A percentile compares a stretch with the other conserved stretches of the same genome.
Evolutionary conservation across 1,140 invertebrate species (phyloP).

Genomic region (Drosophila albomicans): DNA sequence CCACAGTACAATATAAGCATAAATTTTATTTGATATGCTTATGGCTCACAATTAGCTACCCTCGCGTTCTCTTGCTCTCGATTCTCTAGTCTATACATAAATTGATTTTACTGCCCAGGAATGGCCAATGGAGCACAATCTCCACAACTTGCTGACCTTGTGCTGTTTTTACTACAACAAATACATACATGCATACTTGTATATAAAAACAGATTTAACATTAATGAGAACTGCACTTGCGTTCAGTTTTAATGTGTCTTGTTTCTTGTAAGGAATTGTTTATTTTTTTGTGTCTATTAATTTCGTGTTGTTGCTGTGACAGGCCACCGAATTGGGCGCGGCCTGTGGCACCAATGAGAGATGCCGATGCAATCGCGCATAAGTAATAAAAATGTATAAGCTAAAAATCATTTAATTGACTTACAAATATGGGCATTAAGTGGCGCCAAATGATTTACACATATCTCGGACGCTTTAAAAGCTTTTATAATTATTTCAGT

Average conservation of each 20-base stretch:
- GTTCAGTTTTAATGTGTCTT: constrained; percentile 30
- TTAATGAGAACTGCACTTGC: constrained; percentile 65
- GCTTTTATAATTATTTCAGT: constrained; percentile 29
- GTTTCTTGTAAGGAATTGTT: constrained; percentile 44
- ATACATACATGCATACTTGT: neutral
- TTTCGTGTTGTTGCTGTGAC: constrained; percentile 25
- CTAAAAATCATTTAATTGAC: constrained; percentile 68
- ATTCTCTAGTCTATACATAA: constrained; percentile 6
- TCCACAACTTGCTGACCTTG: constrained; percentile 71
- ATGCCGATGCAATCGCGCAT: constrained; percentile 20
- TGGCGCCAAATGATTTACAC: constrained; percentile 55
- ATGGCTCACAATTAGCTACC: constrained; percentile 19
- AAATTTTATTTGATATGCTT: constrained; percentile 16
- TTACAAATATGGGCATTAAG: constrained; percentile 57
- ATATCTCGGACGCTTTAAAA: constrained; percentile 39
- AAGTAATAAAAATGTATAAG: constrained; percentile 20
- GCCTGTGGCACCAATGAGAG: constrained; percentile 39
- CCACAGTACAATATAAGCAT: constrained; percentile 5
- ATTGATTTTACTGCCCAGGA: constrained; percentile 45
- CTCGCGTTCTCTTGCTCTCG: neutral
- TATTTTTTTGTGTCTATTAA: constrained; percentile 8
- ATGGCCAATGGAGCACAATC: constrained; percentile 48
- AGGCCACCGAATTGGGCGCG: constrained; percentile 61
- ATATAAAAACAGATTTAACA: constrained; percentile 29
- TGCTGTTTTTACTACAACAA: constrained; percentile 26